Evolutionary conservation across 2,797 vertebrate species (phyloP).

Genomic region (Sandelia bainsii): DNA sequence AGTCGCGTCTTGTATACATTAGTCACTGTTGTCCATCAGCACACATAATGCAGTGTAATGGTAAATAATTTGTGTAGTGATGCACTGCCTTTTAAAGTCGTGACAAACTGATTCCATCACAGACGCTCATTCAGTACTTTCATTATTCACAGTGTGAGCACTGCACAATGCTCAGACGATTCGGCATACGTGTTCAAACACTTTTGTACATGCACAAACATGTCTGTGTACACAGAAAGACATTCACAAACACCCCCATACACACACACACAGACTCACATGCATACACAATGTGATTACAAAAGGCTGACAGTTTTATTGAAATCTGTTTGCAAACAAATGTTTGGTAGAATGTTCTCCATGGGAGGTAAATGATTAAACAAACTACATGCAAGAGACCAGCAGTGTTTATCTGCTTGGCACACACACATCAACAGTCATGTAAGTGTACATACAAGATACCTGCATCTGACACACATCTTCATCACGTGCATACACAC

Average conservation of each 20-base stretch:
- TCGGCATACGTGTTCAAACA: conserved; percentile 36
- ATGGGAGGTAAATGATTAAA: conserved; percentile 66
- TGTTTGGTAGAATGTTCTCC: conserved; percentile 62
- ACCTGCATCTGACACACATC: conserved; percentile 20
- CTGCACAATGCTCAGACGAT: conserved; percentile 5
- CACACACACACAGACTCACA: conserved; percentile 28
- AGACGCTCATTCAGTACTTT: conserved; percentile 47
- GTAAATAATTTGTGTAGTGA: conserved; percentile 76
- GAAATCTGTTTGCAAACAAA: conserved; percentile 66
- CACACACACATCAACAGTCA: conserved; percentile 23
- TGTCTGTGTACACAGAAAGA: conserved; percentile 16
- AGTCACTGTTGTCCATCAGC: conserved; percentile 68
- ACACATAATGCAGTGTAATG: conserved; percentile 78
- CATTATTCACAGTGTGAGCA: conserved; percentile 46
- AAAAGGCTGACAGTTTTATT: conserved; percentile 60
- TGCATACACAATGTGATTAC: conserved; percentile 43
- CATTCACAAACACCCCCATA: conserved; percentile 15
- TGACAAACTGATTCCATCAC: conserved; percentile 66
- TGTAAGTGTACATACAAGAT: conserved; percentile 23
- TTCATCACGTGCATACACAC: conserved; percentile 17
- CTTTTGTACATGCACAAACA: conserved; percentile 45
- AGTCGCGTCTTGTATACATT: conserved; percentile 58
- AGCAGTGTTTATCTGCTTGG: conserved; percentile 41
- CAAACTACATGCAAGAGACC: conserved; percentile 44
- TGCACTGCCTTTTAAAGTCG: conserved; percentile 73